Conservation (phyloP, 2,797 vertebrate species). For the Channa striata region DNA sequence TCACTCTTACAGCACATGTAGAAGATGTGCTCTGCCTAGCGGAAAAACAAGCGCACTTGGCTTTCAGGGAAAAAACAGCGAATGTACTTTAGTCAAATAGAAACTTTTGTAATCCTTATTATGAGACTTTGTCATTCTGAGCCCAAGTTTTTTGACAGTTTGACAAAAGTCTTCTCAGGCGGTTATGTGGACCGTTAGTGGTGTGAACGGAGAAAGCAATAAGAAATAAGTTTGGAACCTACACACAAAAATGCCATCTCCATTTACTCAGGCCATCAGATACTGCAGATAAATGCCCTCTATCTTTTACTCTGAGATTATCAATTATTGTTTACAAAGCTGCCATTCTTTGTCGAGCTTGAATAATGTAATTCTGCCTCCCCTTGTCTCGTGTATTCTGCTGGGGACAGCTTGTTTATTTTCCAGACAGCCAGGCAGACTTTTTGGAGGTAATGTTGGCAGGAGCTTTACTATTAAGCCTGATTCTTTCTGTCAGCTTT, state of each 20-base stretch:
- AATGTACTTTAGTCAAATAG: not conserved
- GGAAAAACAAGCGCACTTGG: conserved; percentile 16
- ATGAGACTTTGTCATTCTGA: conserved; percentile 25
- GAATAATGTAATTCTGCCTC: conserved; percentile 49
- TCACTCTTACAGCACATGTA: not conserved
- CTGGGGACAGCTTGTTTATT: conserved; percentile 55
- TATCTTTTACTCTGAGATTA: conserved; percentile 52
- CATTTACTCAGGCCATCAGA: conserved; percentile 31
- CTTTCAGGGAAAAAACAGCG: conserved; percentile 8
- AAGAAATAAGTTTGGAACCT: not conserved
- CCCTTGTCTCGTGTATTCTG: conserved; percentile 48
- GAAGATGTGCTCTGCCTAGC: not conserved
- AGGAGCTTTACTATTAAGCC: conserved; percentile 44
- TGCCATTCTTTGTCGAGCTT: conserved; percentile 49
- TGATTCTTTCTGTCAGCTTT: conserved; percentile 37
- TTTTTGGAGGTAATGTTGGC: conserved; percentile 53
- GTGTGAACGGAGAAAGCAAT: conserved; percentile 9
- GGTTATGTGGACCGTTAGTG: conserved; percentile 14
- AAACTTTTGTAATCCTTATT: conserved; percentile 8
- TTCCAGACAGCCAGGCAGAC: conserved; percentile 50
- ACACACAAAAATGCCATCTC: conserved; percentile 3
- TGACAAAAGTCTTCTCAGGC: conserved; percentile 35
- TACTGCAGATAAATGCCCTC: conserved; percentile 39
- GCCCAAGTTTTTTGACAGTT: conserved; percentile 25
- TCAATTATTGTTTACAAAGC: conserved; percentile 66